Conservation (phyloP, 2,888 invertebrate genomes). For the Galeruca laticollis region DNA sequence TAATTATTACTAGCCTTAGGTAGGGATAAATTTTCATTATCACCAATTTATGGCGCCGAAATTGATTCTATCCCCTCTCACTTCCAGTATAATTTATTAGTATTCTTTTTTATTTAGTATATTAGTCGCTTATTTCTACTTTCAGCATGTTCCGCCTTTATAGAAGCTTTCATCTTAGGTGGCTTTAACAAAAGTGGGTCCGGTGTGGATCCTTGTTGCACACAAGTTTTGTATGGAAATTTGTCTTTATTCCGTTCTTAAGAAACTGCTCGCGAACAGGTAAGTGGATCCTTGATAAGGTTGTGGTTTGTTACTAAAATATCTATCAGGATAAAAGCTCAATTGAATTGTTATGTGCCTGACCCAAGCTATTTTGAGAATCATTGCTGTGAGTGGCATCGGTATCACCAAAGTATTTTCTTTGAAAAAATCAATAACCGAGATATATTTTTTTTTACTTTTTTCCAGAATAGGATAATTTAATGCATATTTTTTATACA, state of each 20-base stretch:
- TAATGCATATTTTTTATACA: too few relatives aligned
- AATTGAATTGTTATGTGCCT: too few relatives aligned
- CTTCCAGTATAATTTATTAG: conserved; percentile 1
- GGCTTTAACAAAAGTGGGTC: conserved; percentile 6
- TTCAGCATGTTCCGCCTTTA: conserved; percentile 8
- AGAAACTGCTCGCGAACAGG: conserved; percentile 7
- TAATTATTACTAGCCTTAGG: too few relatives aligned
- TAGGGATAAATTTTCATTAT: too few relatives aligned
- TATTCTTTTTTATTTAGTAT: conserved; percentile 2
- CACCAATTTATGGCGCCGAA: background rate
- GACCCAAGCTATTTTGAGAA: too few relatives aligned
- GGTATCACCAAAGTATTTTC: too few relatives aligned
- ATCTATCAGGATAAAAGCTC: background rate
- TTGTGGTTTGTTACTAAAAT: conserved; percentile 3
- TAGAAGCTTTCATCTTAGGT: conserved; percentile 2
- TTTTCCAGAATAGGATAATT: too few relatives aligned
- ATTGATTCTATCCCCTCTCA: background rate
- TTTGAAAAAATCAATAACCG: too few relatives aligned
- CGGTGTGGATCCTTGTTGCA: conserved; percentile 1
- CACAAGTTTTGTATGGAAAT: conserved; percentile 8
- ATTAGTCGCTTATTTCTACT: conserved; percentile 8
- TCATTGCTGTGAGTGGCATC: too few relatives aligned
- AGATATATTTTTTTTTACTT: too few relatives aligned
- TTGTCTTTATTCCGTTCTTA: conserved; percentile 3
- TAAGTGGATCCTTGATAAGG: conserved; percentile 6